These are phyloP conservation scores for Sternotherus odoratus DNA, from an alignment of 2,797 vertebrate species.

Conservation along the genomic window DNA sequence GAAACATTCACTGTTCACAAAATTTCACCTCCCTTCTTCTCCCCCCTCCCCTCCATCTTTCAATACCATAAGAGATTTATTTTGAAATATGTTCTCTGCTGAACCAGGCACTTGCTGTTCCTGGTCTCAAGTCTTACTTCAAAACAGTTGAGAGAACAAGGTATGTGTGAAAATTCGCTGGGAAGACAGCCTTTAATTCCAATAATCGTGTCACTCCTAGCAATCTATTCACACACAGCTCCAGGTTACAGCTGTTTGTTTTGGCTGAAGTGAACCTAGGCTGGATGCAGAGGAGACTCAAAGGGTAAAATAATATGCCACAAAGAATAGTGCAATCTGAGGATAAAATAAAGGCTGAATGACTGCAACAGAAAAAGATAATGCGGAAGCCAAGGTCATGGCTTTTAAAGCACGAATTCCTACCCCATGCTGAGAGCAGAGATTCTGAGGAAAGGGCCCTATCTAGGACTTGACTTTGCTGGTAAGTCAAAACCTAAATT, in stretches of 20 bases:
- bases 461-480: neutral
- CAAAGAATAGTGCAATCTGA: neutral
- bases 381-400: neutral
- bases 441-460: neutral
- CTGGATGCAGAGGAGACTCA: neutral
- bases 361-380: fast-evolving
- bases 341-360: neutral
- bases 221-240: neutral
- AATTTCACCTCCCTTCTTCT: neutral
- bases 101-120: neutral
- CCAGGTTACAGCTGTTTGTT: neutral
- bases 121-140: neutral
- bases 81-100: neutral
- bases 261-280: neutral
- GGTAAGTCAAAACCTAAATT: neutral
- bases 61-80: neutral
- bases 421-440: neutral
- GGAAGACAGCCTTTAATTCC: neutral
- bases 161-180: neutral
- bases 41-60: neutral
- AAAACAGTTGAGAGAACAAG: neutral
- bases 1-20: conserved; percentile 8
- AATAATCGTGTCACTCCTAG: neutral
- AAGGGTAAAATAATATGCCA: neutral
- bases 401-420: neutral